Conservation (phyloP, 2,888 invertebrate species). For the Linyphia triangularis region DNA sequence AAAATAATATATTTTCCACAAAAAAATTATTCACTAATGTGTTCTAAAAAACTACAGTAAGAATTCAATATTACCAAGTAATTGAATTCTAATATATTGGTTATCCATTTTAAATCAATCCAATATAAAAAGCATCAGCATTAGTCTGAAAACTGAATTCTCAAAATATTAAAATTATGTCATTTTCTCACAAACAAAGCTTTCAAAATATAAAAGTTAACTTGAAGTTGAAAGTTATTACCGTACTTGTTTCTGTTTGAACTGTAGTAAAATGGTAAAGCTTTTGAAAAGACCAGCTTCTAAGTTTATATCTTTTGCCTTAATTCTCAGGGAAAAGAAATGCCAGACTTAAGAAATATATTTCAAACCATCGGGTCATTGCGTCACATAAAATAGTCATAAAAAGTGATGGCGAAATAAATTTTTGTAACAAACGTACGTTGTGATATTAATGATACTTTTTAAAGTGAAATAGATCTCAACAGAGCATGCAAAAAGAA, state of each 20-base stretch:
- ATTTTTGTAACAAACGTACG: slow-evolving; percentile 6
- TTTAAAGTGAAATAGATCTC: too few species aligned
- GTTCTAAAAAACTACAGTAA: too few species aligned
- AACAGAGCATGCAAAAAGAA: too few species aligned
- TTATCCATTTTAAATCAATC: too few species aligned
- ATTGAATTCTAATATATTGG: too few species aligned
- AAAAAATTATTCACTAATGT: too few species aligned
- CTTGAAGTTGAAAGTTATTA: slow-evolving; percentile 1
- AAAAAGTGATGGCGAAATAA: slow-evolving; percentile 23
- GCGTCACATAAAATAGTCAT: slow-evolving; percentile 26
- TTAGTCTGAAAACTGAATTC: too few species aligned
- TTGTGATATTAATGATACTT: background rate
- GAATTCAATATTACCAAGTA: too few species aligned
- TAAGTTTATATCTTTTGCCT: slow-evolving; percentile 19
- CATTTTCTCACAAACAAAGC: background rate
- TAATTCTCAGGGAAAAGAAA: slow-evolving; percentile 22
- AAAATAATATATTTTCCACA: too few species aligned
- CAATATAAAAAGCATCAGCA: too few species aligned
- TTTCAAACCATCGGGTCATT: slow-evolving; percentile 33
- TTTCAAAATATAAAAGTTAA: background rate
- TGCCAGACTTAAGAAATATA: slow-evolving; percentile 11
- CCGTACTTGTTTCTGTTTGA: slow-evolving; percentile 15
- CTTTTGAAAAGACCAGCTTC: slow-evolving; percentile 16
- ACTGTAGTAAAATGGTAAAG: slow-evolving; percentile 12
- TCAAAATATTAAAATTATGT: too few species aligned